Percentiles rank a stretch among this genome's conserved stretches.
phyloP scores from a whole-genome alignment of 2,113 vertebrate genomes.

The Amphiprion percula region DNA sequence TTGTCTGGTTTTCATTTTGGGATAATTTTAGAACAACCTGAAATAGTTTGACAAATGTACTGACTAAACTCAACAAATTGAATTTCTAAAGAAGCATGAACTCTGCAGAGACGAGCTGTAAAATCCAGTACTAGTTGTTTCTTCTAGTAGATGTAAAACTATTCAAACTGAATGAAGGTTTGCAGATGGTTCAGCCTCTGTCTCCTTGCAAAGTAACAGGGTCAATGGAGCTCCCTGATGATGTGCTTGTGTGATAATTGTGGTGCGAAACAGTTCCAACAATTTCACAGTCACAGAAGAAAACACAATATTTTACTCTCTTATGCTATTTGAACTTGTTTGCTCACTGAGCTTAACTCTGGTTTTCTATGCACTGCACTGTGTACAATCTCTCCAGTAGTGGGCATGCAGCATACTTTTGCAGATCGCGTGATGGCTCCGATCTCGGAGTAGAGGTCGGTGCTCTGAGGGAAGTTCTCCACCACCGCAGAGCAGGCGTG shows the following conservation, averaged over 20 bases:
- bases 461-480: constrained; percentile 95
- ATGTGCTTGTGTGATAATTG: too few species aligned
- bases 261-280: too few species aligned
- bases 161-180: background rate
- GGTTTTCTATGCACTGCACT: background rate
- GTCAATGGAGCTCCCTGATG: too few species aligned
- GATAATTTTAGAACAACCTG: background rate
- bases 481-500: constrained; percentile 93
- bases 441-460: constrained; percentile 97
- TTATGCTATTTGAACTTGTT: too few species aligned
- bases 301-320: too few species aligned
- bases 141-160: too few species aligned
- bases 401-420: constrained; percentile 84
- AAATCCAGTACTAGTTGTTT: too few species aligned
- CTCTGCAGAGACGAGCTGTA: background rate
- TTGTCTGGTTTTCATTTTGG: too few species aligned
- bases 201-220: too few species aligned
- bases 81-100: background rate
- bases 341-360: background rate
- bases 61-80: background rate
- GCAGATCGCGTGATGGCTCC: constrained; percentile 95
- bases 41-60: background rate
- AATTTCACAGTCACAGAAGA: too few species aligned
- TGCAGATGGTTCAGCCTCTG: too few species aligned
- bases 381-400: background rate